Conservation (phyloP, 2,113 vertebrate species). For the Perca fluviatilis region DNA sequence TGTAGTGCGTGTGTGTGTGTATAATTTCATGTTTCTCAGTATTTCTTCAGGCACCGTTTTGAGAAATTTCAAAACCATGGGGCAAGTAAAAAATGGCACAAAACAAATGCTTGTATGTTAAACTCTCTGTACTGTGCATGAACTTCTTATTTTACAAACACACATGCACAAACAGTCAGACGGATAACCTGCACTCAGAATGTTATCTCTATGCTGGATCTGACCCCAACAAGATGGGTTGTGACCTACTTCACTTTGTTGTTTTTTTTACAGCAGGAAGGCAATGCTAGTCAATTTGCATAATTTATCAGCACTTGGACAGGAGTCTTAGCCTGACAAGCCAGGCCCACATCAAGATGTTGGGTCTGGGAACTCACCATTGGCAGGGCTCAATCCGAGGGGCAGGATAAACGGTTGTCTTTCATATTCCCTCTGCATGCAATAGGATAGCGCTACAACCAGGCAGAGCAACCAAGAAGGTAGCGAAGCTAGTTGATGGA, state of each 20-base stretch:
- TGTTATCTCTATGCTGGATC: constrained; percentile 26
- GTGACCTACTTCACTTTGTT: constrained; percentile 37
- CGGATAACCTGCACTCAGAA: background rate
- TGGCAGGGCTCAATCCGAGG: too few species aligned
- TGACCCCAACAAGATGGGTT: constrained; percentile 30
- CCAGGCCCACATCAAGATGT: too few species aligned
- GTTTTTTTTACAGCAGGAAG: constrained; percentile 39
- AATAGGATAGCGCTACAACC: too few species aligned
- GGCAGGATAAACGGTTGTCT: too few species aligned
- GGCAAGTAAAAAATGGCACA: background rate
- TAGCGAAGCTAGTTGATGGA: too few species aligned
- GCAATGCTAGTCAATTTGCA: constrained; percentile 45
- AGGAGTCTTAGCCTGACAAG: constrained; percentile 1
- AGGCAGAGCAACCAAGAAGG: too few species aligned
- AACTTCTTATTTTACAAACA: too few species aligned
- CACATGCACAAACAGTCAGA: background rate
- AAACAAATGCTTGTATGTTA: background rate
- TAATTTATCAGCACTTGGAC: constrained; percentile 57
- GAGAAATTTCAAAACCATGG: background rate
- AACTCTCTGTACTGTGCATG: too few species aligned
- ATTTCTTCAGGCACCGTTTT: background rate
- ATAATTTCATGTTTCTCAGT: too few species aligned
- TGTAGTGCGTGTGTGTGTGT: too few species aligned
- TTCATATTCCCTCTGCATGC: too few species aligned
- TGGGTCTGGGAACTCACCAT: too few species aligned